Percentiles rank a stretch among this genome's conserved stretches.
Evolutionary conservation across 1,140 invertebrate genomes (phyloP).

Genomic region (Artemia franciscana): DNA sequence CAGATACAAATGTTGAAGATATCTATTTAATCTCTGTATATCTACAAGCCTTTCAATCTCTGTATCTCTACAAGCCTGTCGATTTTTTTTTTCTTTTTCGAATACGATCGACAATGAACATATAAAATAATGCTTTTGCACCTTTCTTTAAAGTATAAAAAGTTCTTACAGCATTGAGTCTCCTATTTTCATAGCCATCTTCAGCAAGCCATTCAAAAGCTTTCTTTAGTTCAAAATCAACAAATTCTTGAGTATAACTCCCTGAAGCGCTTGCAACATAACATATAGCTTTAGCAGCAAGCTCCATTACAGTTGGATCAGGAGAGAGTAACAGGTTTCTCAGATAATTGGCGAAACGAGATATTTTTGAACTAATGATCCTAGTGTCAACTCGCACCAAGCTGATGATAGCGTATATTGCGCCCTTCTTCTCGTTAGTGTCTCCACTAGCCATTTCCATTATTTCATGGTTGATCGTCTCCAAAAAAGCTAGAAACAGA

Average conservation of each 20-base stretch:
- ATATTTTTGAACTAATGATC: slow-evolving; percentile 66
- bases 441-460: slow-evolving; percentile 85
- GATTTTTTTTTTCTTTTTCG: too few species aligned
- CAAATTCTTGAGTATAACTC: slow-evolving; percentile 78
- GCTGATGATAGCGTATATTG: slow-evolving; percentile 76
- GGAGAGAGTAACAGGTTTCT: slow-evolving; percentile 66
- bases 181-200: slow-evolving; percentile 64
- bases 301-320: slow-evolving; percentile 79
- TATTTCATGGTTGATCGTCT: slow-evolving; percentile 85
- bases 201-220: slow-evolving; percentile 79
- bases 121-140: too few species aligned
- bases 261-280: slow-evolving; percentile 60
- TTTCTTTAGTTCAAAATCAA: slow-evolving; percentile 83
- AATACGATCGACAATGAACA: too few species aligned
- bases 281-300: slow-evolving; percentile 41
- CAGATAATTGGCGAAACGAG: slow-evolving; percentile 76
- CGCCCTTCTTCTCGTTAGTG: slow-evolving; percentile 82
- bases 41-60: too few species aligned
- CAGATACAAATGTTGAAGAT: too few species aligned
- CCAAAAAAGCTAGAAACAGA: slow-evolving; percentile 79
- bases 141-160: background rate
- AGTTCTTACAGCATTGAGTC: slow-evolving; percentile 53
- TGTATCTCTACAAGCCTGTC: too few species aligned
- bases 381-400: slow-evolving; percentile 76
- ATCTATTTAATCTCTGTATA: too few species aligned